Evolutionary conservation across 1,140 invertebrate species (phyloP).

Genomic region (Lordiphosa stackelbergi): DNA sequence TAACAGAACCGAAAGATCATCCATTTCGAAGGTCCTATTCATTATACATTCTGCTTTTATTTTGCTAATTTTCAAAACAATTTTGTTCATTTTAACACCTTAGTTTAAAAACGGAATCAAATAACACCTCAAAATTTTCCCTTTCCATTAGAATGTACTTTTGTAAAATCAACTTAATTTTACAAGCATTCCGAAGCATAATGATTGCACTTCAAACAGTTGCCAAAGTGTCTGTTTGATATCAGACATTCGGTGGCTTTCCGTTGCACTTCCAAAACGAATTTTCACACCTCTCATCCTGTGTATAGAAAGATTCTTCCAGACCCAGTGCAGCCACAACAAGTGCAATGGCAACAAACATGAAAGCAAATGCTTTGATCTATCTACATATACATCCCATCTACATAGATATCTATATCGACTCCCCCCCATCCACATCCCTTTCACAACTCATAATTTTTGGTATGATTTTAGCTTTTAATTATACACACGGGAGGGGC

Average conservation of each 20-base stretch:
- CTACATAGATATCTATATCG: constrained; percentile 39
- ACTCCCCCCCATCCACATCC: constrained; percentile 1
- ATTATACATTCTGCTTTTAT: too few relatives aligned
- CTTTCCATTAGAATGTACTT: too few relatives aligned
- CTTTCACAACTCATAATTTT: constrained; percentile 54
- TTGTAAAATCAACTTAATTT: too few relatives aligned
- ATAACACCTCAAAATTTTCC: too few relatives aligned
- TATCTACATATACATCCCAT: constrained; percentile 44
- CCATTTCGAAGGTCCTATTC: too few relatives aligned
- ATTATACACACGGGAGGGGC: constrained; percentile 7
- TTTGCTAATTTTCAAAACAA: too few relatives aligned
- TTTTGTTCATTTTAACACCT: too few relatives aligned
- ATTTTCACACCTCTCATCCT: constrained; percentile 48
- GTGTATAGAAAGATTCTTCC: constrained; percentile 11
- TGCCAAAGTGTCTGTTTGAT: constrained; percentile 72
- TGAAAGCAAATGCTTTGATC: constrained; percentile 59
- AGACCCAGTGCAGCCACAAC: constrained; percentile 35
- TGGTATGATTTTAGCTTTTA: constrained; percentile 31
- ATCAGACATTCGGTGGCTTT: constrained; percentile 64
- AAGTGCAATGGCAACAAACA: constrained; percentile 72
- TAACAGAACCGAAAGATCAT: too few relatives aligned
- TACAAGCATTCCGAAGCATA: constrained; percentile 34
- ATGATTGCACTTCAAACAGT: constrained; percentile 68
- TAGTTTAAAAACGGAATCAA: too few relatives aligned
- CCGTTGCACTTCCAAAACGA: constrained; percentile 30